Base-by-base conservation (phyloP, 1,140 invertebrate genomes). In the Microplitis mediator region DNA sequence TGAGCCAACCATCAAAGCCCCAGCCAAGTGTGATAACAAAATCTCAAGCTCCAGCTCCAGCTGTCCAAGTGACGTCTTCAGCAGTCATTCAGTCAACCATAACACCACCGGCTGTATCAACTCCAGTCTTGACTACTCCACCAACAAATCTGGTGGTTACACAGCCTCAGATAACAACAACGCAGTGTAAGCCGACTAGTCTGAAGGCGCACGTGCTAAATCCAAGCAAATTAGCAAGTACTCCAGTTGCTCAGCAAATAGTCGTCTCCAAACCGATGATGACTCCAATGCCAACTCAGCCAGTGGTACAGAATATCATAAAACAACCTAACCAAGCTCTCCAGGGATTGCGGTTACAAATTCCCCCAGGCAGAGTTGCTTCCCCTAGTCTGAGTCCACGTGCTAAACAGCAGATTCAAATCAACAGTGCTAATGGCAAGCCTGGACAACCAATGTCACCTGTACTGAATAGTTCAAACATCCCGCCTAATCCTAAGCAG, bases 161-260 rank as follows among this genome's bases (percentile, higher is more conserved):
- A 3, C 58, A 52, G n/a, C 52, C 67, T 6, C 62, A 52, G 3
- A 39, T 63, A 9, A 62, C 56, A 5, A 70, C 58, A 4, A 36
- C 73, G 1, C 81, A 79, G 36, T 68, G 78, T 0, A 87, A 87
- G 72, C 88, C 88, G 6, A 89, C 88, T 8, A 88, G 86, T 36
- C 77, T 90, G 0, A 90, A 90, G 73, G 89, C 89, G 9, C 89
- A 89, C n/a, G 89, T 90, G 2, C 73, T 90, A 35, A 87, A 86
- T 51, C 84, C 85, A 0, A 82, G 81, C 23, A 86, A 86, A 75
- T 52, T 83, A 16, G 75, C 69, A 4, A 69, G 69, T 35, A 67
- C 70, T 4, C 71, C 74, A 31, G 36, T 71, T 36, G 58, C 71
- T 54, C 75, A 74, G 58, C 75, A 75, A 34, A 72, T 84, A 9